Evolutionary conservation across 2,888 invertebrate species (phyloP), one percentile per base, ranked within the genome.

Genomic region (Hybos culiciformis): DNA sequence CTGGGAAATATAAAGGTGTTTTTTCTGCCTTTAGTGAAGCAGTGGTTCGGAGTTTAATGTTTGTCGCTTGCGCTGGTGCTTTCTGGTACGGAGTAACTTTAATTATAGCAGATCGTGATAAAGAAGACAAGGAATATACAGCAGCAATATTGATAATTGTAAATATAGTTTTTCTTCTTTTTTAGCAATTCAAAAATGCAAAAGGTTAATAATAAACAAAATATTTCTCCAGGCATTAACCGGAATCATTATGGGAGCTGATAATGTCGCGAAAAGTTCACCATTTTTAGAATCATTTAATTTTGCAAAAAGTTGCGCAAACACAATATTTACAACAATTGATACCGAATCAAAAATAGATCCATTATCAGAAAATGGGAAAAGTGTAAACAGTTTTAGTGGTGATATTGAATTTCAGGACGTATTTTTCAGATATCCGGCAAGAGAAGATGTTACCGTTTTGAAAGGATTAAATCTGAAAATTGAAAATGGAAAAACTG

Each of bases 71-170:
- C 57, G 74, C 82, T 0, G 66, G 85, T 1, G 77, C 83, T 0
- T 85, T 87, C 59, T 86, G 84, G 82, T 86, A 84, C 59, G 87
- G 87, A 0, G 78, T 83, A 0, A 73, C 74, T 44, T 70, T 86
- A 12, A 82, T 85, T 47, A 55, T 84, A 29, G 73, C 77, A 0
- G 77, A 78, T 59, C 70, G 78, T 14, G 62, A 70, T 2, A 70
- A 73, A 31, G 69, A 63, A 1, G 58, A 64, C 5, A 78, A 79
- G 5, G 69, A 74, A 20, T 84, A 84, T 51, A 80, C 78, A 0
- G 75, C 83, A 0, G 79, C 78, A 3, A 79, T 77, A 5, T 64
- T 85, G 19, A 76, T 83, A 66, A 81, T 83, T 56, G 84, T 80
- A 60, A 72, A 74, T 67, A 44, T 11, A 11, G 9, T 19, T 21